Evolutionary conservation across 2,797 vertebrate genomes (phyloP).

Genomic region (Coluber constrictor): DNA sequence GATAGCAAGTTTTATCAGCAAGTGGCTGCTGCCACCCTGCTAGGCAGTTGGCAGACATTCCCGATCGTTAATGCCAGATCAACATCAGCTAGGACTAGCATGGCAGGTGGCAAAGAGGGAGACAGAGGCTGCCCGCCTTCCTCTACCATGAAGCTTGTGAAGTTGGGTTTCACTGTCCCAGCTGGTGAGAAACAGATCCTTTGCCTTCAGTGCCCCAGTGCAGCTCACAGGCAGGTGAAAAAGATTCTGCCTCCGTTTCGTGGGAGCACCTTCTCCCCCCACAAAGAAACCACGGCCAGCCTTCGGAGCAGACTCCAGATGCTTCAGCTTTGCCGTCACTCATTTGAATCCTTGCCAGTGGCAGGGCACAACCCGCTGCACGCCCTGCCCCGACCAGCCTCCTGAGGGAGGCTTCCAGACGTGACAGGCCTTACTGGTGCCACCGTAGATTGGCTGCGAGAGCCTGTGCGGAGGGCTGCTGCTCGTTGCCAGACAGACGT

Average conservation of each 20-base stretch:
- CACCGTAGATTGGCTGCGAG: background rate
- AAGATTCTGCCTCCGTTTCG: background rate
- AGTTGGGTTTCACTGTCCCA: no score
- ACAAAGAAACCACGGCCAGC: background rate
- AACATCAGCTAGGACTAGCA: background rate
- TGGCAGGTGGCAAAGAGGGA: background rate
- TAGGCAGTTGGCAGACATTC: background rate
- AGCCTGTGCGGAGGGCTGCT: no score
- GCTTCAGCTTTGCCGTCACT: background rate
- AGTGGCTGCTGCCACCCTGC: background rate
- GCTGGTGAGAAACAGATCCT: no score
- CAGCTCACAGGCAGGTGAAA: background rate
- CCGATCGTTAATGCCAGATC: background rate
- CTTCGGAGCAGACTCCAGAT: background rate
- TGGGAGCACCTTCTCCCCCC: background rate
- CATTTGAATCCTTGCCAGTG: background rate
- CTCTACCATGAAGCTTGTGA: background rate
- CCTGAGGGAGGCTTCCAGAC: background rate
- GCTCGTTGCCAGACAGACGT: background rate
- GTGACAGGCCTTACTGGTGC: background rate
- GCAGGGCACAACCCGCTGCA: no score
- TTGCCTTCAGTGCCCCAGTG: no score
- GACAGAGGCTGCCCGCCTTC: background rate
- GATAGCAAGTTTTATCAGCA: background rate
- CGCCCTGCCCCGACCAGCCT: background rate